Evolutionary conservation across 2,113 vertebrate genomes (phyloP).

Genomic region (Danionella cerebrum): DNA sequence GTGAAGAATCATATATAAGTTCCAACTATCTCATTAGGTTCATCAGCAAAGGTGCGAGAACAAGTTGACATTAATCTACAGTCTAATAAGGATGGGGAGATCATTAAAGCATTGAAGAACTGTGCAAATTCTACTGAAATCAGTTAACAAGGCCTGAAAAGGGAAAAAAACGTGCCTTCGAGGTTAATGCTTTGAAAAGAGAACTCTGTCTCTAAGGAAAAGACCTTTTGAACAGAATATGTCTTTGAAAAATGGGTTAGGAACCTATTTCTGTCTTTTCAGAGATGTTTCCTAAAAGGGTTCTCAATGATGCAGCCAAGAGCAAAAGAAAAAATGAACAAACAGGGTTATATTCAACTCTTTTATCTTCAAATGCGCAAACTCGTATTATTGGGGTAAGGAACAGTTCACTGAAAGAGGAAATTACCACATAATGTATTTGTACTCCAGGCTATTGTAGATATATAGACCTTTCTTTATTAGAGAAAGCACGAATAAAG

Average conservation of each 20-base stretch:
- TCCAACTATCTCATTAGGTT: neutral
- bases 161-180: neutral
- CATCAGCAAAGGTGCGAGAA: neutral
- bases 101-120: neutral
- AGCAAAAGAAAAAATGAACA: neutral
- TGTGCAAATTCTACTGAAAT: neutral
- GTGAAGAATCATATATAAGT: neutral
- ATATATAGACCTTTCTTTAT: no score
- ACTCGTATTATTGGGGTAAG: neutral
- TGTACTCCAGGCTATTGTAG: no score
- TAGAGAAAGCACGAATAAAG: no score
- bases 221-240: neutral
- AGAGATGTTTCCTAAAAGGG: neutral
- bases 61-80: neutral
- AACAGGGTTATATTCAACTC: neutral
- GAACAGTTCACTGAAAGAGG: no score
- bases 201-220: neutral
- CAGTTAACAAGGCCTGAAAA: neutral
- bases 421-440: no score
- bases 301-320: neutral
- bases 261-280: neutral
- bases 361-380: neutral
- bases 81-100: neutral
- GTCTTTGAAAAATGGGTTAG: neutral
- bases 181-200: neutral